A percentile compares a stretch with the other conserved stretches of the same genome.
phyloP scores from a whole-genome alignment of 2,797 vertebrate species.

The Channa striata region DNA sequence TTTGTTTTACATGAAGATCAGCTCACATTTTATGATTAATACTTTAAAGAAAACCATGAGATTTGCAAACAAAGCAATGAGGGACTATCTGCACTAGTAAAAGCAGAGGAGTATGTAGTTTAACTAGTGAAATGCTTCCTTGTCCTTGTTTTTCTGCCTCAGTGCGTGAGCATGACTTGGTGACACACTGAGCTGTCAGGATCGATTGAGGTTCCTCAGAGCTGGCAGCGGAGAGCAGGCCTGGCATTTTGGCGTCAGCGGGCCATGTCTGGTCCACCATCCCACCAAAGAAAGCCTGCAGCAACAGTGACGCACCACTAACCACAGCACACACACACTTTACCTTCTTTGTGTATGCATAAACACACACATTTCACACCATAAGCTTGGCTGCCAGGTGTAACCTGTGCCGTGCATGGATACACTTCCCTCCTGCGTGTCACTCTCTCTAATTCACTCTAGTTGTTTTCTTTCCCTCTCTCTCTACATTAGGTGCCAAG shows the following conservation, averaged over 20 bases:
- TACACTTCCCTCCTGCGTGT: constrained; percentile 39
- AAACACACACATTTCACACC: constrained; percentile 16
- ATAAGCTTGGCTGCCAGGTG: constrained; percentile 10
- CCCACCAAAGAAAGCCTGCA: constrained; percentile 29
- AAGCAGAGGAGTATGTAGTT: neutral
- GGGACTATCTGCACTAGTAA: neutral
- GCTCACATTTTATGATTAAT: no score
- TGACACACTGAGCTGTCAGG: constrained; percentile 80
- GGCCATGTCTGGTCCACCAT: constrained; percentile 51
- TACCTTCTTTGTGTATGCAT: neutral
- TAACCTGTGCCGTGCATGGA: constrained; percentile 21
- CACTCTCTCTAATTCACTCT: constrained; percentile 30
- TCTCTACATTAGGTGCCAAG: constrained; percentile 53
- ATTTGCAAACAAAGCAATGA: neutral
- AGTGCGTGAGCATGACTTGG: constrained; percentile 61
- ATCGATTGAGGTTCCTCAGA: constrained; percentile 70
- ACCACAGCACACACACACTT: constrained; percentile 19
- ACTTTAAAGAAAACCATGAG: neutral
- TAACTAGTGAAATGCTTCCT: constrained; percentile 12
- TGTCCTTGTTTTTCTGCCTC: constrained; percentile 38
- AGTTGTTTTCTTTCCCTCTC: constrained; percentile 16
- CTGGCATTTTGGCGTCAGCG: constrained; percentile 53
- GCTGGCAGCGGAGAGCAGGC: constrained; percentile 59
- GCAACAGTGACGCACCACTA: constrained; percentile 41
- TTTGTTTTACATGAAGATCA: no score